Base-by-base conservation (phyloP, 2,888 invertebrate species). In the Gibbula magus region DNA sequence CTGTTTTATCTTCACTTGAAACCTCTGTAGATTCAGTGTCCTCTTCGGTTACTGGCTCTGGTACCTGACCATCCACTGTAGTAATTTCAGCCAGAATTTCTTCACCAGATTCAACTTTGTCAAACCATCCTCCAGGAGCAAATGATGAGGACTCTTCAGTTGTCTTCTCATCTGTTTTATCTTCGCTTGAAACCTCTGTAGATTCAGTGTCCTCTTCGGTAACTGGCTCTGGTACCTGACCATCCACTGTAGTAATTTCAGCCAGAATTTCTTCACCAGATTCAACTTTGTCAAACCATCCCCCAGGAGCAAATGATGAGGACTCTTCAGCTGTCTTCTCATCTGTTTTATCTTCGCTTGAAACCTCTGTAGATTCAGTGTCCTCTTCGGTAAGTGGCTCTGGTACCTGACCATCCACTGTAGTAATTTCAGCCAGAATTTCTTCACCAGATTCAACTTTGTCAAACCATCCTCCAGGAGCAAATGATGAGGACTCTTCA, bases 401-500 rank as follows among this genome's bases (percentile, higher is more conserved):
- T 18, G 76, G 52, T 51, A 53, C 75, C 22, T 79, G 67, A 20
- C 73, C 66, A 29, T 79, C 76, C 52, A 51, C 73, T 54, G 52
- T 51, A 22, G 29, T 70, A 39, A 51, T n/a, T 70, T 74, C 75
- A 61, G 74, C 29, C 16, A 29, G 45, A 18, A 53, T 32, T 67
- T 78, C 67, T 67, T 35, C 51, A n/a, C 52, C 78, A 70, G n/a
- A 20, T 35, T 51, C 32, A 25, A 45, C 78, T n/a, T 18, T 5
- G 51, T 75, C 75, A 29, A 35, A 35, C 10, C 53, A 32, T 29
- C 32, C 53, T 53, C 35, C 54, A 53, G 53, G 53, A 16, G 54
- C 32, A 53, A 35, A 52, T 29, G 20, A 22, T n/a, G 56, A 16
- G 25, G 32, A 52, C 32, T 78, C 67, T 78, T 53, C 53, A 56